Conservation (phyloP, 2,113 vertebrate genomes). For the Copsychus sechellarum region DNA sequence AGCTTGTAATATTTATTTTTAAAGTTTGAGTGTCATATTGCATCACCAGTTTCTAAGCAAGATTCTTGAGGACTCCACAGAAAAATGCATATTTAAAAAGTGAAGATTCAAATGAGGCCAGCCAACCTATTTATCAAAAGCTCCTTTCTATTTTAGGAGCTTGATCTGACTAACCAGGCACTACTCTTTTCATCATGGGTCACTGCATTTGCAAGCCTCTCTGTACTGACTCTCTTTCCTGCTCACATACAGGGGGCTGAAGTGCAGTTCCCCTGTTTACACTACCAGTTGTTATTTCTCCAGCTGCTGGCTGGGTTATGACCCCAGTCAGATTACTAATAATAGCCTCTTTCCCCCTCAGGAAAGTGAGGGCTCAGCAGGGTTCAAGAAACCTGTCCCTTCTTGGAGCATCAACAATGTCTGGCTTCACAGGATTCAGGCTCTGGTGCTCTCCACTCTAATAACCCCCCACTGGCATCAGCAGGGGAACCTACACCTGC, state of each 20-base stretch:
- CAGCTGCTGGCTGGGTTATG: constrained; percentile 50
- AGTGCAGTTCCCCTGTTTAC: constrained; percentile 19
- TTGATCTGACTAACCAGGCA: constrained; percentile 16
- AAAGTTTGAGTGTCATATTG: neutral
- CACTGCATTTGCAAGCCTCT: constrained; percentile 40
- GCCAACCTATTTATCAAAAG: constrained; percentile 24
- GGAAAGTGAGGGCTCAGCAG: neutral
- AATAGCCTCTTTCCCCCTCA: constrained; percentile 21
- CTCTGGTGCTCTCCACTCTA: neutral
- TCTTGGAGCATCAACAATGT: constrained; percentile 10
- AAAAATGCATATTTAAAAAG: neutral
- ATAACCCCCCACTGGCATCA: neutral
- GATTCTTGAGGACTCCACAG: neutral
- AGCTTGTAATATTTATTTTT: neutral
- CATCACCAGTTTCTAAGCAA: neutral
- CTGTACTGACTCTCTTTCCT: constrained; percentile 19
- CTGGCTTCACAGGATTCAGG: neutral
- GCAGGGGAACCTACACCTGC: constrained; percentile 2
- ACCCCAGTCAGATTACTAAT: constrained; percentile 20
- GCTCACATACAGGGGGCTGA: neutral
- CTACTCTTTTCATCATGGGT: constrained; percentile 35
- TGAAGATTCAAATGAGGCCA: neutral
- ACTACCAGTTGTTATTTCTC: constrained; percentile 44
- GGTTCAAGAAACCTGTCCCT: constrained; percentile 24
- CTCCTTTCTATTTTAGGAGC: neutral